Base-by-base conservation (phyloP, 2,888 invertebrate species). In the Patella ulyssiponensis region DNA sequence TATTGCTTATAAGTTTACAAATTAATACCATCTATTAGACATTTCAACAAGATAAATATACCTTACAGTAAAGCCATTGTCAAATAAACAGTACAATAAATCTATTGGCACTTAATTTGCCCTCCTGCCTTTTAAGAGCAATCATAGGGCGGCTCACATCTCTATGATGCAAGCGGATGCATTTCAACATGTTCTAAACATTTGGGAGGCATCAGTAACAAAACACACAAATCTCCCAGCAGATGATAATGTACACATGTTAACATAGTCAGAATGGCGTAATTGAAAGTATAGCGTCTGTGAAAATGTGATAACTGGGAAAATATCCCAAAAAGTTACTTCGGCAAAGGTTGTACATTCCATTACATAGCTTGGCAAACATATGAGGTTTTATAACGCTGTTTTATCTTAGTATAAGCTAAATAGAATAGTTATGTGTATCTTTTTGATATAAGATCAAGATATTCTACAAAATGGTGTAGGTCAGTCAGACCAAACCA, bases 271-370 rank as follows among this genome's bases (percentile, higher is more conserved):
- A 64, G 64, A 64, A 64, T 20, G 23, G 23, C 23, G 64, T 64
- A 64, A 64, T 64, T 20, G 64, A n/a, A 20, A 15, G n/a, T 64
- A 64, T n/a, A 64, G 64, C 23, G 64, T 64, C 64, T 64, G 64
- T 64, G 23, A 23, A 64, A 64, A 20, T 64, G 64, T 64, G 64
- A 64, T 64, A 64, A 64, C 64, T 64, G 64, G 64, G 20, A 64
- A 64, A 64, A 64, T 64, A 64, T 64, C 64, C 64, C 64, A 64
- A 64, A 64, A 64, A 64, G 64, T 64, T 64, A 64, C 64, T 64
- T 64, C 64, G 23, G 20, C 64, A 64, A 64, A 64, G 64, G 64
- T 64, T 64, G 64, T 20, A 64, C 64, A 64, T 64, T 64, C 64
- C 64, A 23, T 23, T 23, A 64, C 64, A 64, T 64, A 64, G 64